Evolutionary conservation across 2,113 vertebrate genomes (phyloP).

Genomic region (Psittacara wagleri): DNA sequence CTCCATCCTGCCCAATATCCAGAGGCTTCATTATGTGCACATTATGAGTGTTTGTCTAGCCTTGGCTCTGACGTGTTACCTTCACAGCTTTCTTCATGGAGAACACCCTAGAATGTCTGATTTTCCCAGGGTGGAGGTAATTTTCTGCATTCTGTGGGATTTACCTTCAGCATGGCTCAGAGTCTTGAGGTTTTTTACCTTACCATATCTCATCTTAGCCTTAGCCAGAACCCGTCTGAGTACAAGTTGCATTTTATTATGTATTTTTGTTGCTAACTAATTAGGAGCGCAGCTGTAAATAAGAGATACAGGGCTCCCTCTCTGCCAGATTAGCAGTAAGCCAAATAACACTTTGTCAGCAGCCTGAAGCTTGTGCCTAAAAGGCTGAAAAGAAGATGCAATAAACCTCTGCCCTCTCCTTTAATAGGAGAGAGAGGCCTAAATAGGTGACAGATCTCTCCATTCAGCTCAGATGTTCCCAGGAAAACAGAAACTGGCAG

Average conservation of each 20-base stretch:
- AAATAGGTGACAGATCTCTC: neutral
- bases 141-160: constrained; percentile 26
- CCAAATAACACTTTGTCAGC: constrained; percentile 5
- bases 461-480: neutral
- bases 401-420: neutral
- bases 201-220: neutral
- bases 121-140: constrained; percentile 26
- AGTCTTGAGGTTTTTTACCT: neutral
- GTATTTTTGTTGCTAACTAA: constrained; percentile 33
- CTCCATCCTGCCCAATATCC: constrained; percentile 38
- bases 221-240: neutral
- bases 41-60: constrained; percentile 27
- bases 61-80: constrained; percentile 17
- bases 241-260: constrained; percentile 5
- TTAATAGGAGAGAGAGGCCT: neutral
- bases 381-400: constrained; percentile 19
- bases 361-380: neutral
- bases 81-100: neutral
- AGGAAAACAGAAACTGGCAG: neutral
- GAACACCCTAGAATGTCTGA: neutral
- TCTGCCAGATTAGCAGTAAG: neutral
- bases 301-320: neutral
- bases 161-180: neutral
- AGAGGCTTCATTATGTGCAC: constrained; percentile 30
- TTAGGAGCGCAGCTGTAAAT: constrained; percentile 29